A percentile compares a stretch with the other conserved stretches of the same genome.
phyloP scores from a whole-genome alignment of 1,140 invertebrate genomes.

The Ceratina calcarata region DNA sequence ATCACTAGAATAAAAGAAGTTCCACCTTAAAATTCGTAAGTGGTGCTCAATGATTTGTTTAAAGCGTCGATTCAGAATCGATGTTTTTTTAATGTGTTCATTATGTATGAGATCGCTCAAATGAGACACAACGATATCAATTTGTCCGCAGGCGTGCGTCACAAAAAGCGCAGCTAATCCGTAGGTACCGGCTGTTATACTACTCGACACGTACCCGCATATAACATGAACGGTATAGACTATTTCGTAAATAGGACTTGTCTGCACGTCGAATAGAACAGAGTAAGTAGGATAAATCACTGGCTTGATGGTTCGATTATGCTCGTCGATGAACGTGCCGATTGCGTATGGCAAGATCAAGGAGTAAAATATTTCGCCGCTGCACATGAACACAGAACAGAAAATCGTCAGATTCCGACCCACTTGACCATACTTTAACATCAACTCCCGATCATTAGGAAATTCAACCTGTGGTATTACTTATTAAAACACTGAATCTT shows the following conservation, averaged over 20 bases:
- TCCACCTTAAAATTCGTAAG: background rate
- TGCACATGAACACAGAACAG: slow-evolving; percentile 49
- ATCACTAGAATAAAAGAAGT: too few species aligned
- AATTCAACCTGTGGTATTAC: background rate
- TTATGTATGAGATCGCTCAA: background rate
- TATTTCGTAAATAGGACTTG: slow-evolving; percentile 62
- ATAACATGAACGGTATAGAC: slow-evolving; percentile 61
- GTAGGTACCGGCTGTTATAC: slow-evolving; percentile 56
- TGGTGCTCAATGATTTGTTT: slow-evolving; percentile 42
- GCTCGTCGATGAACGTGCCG: background rate
- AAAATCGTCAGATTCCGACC: slow-evolving; percentile 46
- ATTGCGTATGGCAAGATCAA: slow-evolving; percentile 46
- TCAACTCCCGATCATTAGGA: slow-evolving; percentile 24
- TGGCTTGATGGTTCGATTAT: slow-evolving; percentile 38
- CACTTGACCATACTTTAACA: slow-evolving; percentile 45
- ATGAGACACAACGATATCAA: slow-evolving; percentile 47
- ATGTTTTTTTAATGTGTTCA: too few species aligned
- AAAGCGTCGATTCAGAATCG: slow-evolving; percentile 12
- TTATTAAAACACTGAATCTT: slow-evolving; percentile 37
- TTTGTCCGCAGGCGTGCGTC: slow-evolving; percentile 65
- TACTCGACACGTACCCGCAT: slow-evolving; percentile 59
- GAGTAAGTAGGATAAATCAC: slow-evolving; percentile 63
- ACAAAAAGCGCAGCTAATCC: slow-evolving; percentile 65
- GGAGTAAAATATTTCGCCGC: slow-evolving; percentile 51
- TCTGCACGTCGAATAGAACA: slow-evolving; percentile 57